Base-by-base conservation (phyloP, 2,888 invertebrate genomes). In the Lobophora halterata region DNA sequence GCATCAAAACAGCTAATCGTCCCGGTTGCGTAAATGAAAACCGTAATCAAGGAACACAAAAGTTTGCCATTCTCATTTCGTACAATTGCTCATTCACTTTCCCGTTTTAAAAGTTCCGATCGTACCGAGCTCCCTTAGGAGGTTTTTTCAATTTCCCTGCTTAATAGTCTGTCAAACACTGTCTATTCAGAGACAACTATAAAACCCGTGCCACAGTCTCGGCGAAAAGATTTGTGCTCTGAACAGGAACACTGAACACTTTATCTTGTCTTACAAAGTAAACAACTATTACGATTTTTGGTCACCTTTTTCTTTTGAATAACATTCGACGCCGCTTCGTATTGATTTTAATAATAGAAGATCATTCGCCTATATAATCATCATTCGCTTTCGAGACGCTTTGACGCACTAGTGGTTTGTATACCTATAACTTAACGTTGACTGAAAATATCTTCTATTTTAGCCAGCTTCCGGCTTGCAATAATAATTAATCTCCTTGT, bases 401-500 rank as follows among this genome's bases (percentile, higher is more conserved):
- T n/a, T n/a, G n/a, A n/a, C n/a, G n/a, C n/a, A n/a, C n/a, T n/a
- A n/a, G n/a, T n/a, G n/a, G n/a, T n/a, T n/a, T n/a, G n/a, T n/a
- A n/a, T n/a, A n/a, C n/a, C n/a, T n/a, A n/a, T 17, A 23, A 32
- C 28, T 28, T 26, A 57, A 58, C 45, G 41, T 56, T 46, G 52
- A 50, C 57, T 55, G 47, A 51, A 70, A 59, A 66, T 67, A 26
- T 45, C 36, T 36, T 19, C 30, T 33, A 40, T 33, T 40, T 35
- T 37, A 61, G 58, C 31, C 7, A 50, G 61, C 61, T 69, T 65
- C 65, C 62, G 65, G 63, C 65, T 69, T 69, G 71, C 69, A 78
- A 72, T 75, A 75, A 74, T 79, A 79, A 82, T 81, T 81, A 81
- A 81, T 81, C 76, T 75, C 60, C 54, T 49, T 65, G 73, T 79